These are phyloP conservation scores for Porphyrio hochstetteri DNA, from an alignment of 2,113 vertebrate genomes.

Conservation along the genomic window DNA sequence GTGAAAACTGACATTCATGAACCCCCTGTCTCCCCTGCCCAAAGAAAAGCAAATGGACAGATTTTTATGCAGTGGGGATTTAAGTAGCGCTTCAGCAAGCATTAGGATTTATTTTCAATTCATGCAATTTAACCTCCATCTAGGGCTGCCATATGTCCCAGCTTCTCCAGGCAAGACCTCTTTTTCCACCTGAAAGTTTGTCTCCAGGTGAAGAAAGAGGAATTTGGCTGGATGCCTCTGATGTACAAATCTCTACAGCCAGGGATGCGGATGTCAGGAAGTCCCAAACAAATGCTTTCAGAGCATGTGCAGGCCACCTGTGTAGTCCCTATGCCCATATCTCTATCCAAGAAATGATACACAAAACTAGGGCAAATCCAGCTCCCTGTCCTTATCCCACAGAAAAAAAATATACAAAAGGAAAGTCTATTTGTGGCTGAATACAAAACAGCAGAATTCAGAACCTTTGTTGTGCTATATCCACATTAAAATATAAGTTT, in stretches of 20 bases:
- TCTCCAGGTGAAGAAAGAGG: neutral
- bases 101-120: neutral
- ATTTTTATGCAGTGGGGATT: neutral
- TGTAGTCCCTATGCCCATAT: neutral
- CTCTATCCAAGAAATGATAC: neutral
- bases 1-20: no score
- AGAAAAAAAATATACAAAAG: neutral
- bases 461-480: neutral
- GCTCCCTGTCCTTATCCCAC: neutral
- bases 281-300: neutral
- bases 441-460: neutral
- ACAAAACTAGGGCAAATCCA: neutral
- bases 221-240: neutral
- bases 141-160: neutral
- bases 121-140: neutral
- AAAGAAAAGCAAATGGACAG: neutral
- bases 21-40: no score
- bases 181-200: neutral
- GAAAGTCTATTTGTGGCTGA: neutral
- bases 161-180: neutral
- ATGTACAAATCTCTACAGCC: neutral
- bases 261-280: fast-evolving
- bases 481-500: neutral
- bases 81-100: neutral
- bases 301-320: neutral